Evolutionary conservation across 2,113 vertebrate species (phyloP), one percentile per base, ranked within the genome.

Genomic region (Larimichthys crocea): DNA sequence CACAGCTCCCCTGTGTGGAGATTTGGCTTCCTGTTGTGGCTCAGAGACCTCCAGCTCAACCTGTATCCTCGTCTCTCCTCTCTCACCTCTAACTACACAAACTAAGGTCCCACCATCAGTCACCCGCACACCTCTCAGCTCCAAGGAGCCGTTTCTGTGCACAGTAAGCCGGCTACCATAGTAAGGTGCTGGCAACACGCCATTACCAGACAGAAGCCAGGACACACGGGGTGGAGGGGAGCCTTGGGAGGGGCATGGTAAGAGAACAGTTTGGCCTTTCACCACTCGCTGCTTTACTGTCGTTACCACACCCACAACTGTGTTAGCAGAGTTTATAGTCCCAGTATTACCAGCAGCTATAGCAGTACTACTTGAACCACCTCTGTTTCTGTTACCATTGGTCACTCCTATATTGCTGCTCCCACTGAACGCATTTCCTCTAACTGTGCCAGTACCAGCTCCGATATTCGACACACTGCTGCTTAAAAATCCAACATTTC

Each of bases 171-270:
- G 94, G 75, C 92, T 96, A 12, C 97, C 96, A 0, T 96, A 95
- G 89, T 98, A 97, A 0, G 98, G 98, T 17, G 97, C 96, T 0
- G 97, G 96, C 35, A 99, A 90, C 5, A 97, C 90, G 0, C 97
- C 96, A 4, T 97, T 97, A 70, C 96, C 96, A 0, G 97, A 96
- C 20, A 99, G 94, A 20, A 96, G 94, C 98, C 98, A 99, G 22
- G 96, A 50, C 31, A 98, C 90, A 0, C 94, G 94, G 0, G 96
- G 96, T 11, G 92, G 22, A 10, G 96, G 97, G 49, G 95, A 85
- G 4, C 97, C 97, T 55, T 96, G 94, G 1, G 96, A 95, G 7
- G 88, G 92, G 84, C 98, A 99, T 53, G 97, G 94, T 11, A 99
- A 92, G 49, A 96, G 85, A 35, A 97, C 95, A 0, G 89, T 95